phyloP scores from a whole-genome alignment of 1,140 invertebrate genomes.

The Battus philenor region DNA sequence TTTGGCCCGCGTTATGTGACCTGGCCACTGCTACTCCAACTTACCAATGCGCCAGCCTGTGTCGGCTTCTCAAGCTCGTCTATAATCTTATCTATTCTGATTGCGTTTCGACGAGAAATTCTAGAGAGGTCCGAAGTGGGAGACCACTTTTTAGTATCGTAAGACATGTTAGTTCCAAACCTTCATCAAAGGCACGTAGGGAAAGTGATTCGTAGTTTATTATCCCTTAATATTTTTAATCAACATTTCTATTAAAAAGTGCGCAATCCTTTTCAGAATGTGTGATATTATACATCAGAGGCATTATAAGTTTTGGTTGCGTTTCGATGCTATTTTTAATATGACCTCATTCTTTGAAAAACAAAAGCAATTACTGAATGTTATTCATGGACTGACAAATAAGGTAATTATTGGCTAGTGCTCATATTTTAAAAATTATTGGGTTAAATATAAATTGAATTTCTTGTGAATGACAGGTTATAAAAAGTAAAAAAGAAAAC shows the following conservation, averaged over 20 bases:
- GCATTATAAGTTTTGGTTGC: conserved; percentile 78
- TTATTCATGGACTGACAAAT: conserved; percentile 80
- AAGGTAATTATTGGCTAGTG: conserved; percentile 47
- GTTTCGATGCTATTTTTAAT: conserved; percentile 78
- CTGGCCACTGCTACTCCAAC: too few relatives aligned
- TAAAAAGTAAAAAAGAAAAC: conserved; percentile 77
- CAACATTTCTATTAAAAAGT: conserved; percentile 11
- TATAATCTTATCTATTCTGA: too few relatives aligned
- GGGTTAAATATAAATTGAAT: not conserved
- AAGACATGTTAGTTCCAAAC: too few relatives aligned
- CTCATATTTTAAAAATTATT: not conserved
- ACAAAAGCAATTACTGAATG: conserved; percentile 78
- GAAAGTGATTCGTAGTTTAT: not conserved
- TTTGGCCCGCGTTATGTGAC: too few relatives aligned
- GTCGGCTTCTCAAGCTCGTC: too few relatives aligned
- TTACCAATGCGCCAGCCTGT: too few relatives aligned
- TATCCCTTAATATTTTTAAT: conserved; percentile 1
- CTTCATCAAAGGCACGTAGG: too few relatives aligned
- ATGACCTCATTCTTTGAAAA: conserved; percentile 77
- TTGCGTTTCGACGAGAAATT: too few relatives aligned
- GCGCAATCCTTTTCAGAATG: conserved; percentile 77
- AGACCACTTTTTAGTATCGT: too few relatives aligned
- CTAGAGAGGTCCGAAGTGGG: too few relatives aligned
- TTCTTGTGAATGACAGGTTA: conserved; percentile 63
- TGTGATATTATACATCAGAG: conserved; percentile 83